These are phyloP conservation scores for Enteromius thamalakanensis DNA, from an alignment of 2,797 vertebrate genomes.

Conservation along the genomic window DNA sequence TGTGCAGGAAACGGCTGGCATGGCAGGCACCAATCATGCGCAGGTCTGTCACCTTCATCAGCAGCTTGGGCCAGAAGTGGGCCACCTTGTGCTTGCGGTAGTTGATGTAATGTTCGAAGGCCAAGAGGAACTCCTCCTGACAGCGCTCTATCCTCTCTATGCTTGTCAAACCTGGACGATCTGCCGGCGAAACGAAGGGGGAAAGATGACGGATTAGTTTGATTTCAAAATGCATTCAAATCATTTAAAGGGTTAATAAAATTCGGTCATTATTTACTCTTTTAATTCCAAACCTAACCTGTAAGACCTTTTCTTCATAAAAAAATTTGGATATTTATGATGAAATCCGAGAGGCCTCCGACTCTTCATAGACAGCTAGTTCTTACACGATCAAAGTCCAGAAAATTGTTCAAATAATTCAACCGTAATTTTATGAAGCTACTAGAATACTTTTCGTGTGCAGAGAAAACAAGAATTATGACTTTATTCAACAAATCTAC, in stretches of 20 bases:
- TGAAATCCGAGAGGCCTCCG: too few species aligned
- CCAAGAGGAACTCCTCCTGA: slow-evolving; percentile 89
- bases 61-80: slow-evolving; percentile 92
- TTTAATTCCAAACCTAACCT: background rate
- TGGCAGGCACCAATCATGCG: slow-evolving; percentile 90
- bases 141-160: slow-evolving; percentile 88
- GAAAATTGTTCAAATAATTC: too few species aligned
- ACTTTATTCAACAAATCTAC: background rate
- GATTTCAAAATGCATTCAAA: background rate
- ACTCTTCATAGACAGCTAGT: too few species aligned
- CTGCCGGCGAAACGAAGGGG: slow-evolving; percentile 11
- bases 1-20: slow-evolving; percentile 90
- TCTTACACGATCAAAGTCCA: too few species aligned
- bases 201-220: background rate
- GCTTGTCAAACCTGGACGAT: slow-evolving; percentile 78
- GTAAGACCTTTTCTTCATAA: background rate
- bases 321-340: background rate
- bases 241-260: background rate
- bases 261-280: too few species aligned
- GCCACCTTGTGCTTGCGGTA: slow-evolving; percentile 91
- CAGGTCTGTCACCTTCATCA: slow-evolving; percentile 92
- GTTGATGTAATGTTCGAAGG: slow-evolving; percentile 91
- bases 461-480: background rate
- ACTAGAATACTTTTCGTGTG: background rate
- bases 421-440: background rate